Base-by-base conservation (phyloP, 2,888 invertebrate genomes). In the Paralinhomoeus sp. region DNA sequence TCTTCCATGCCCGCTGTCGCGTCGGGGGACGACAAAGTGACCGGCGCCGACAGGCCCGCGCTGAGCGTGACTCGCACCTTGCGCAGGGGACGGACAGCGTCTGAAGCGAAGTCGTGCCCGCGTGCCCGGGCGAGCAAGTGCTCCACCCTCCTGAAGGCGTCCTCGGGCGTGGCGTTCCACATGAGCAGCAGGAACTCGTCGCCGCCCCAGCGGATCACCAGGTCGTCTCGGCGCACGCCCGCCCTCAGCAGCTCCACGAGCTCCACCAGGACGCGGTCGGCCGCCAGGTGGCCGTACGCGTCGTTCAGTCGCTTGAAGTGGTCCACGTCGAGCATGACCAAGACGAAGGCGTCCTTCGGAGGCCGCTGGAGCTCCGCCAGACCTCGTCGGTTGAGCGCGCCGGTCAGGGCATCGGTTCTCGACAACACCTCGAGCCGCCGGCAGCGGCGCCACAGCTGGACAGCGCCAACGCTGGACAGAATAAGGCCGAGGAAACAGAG, bases 231-330 rank as follows among this genome's bases (percentile, higher is more conserved):
- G 36, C 37, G 41, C 9, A 37, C 41, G 13, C 17, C 12, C 42
- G 41, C 24, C 36, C n/a, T 9, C 34, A 42, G 42, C 42, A 42
- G n/a, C 12, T 27, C 42, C 40, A 40, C 24, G 9, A 42, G 13
- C 36, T 40, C 17, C 40, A 9, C 9, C 12, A 42, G 37, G 42
- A 42, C 42, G 9, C 15, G 15, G 20, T 42, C 42, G 13, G 42
- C 42, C 9, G 41, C 42, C 12, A 20, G 41, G 39, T 42, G 42
- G 41, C 42, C 42, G 34, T 41, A 42, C 13, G 40, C 15, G 39
- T 42, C 42, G 42, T 42, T 42, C 9, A 42, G 42, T 13, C 9
- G 42, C 42, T 42, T 42, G 42, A 42, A 42, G 17, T 42, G 34
- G 21, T 44, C 43, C 40, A 43, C 13, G 44, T 43, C 43, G 43